phyloP scores from a whole-genome alignment of 2,888 invertebrate genomes.

The Aethes cnicana region DNA sequence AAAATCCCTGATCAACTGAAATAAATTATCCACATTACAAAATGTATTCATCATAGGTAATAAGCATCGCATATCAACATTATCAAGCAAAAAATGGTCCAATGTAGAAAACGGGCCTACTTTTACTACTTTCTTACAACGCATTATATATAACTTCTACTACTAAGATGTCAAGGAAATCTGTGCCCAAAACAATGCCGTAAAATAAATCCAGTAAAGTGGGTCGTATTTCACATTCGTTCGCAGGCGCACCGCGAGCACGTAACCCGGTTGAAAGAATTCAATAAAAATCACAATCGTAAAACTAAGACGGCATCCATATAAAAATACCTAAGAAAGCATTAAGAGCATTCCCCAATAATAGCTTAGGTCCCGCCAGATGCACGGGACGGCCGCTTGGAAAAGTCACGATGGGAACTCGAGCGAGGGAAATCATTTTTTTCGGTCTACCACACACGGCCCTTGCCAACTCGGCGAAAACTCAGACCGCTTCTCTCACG shows the following conservation, averaged over 20 bases:
- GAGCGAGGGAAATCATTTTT: slow-evolving; percentile 80
- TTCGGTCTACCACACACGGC: slow-evolving; percentile 81
- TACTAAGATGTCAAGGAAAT: slow-evolving; percentile 19
- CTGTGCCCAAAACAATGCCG: slow-evolving; percentile 45
- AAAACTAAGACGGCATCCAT: slow-evolving; percentile 76
- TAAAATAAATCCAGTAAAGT: slow-evolving; percentile 77
- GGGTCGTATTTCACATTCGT: slow-evolving; percentile 76
- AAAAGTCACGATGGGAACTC: slow-evolving; percentile 79
- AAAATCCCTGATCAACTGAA: no score
- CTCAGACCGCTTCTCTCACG: slow-evolving; percentile 60
- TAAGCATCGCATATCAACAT: no score
- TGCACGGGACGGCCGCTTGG: slow-evolving; percentile 79
- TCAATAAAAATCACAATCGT: slow-evolving; percentile 82
- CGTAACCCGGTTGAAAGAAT: slow-evolving; percentile 61
- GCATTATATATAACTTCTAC: slow-evolving; percentile 50
- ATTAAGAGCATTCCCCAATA: slow-evolving; percentile 80
- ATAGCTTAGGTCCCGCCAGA: slow-evolving; percentile 81
- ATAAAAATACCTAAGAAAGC: slow-evolving; percentile 80
- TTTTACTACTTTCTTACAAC: background rate
- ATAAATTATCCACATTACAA: no score
- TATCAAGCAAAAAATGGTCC: no score
- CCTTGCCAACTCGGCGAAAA: slow-evolving; percentile 76
- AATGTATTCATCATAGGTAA: no score
- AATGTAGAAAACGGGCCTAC: no score
- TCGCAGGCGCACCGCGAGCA: slow-evolving; percentile 60